phyloP scores from a whole-genome alignment of 2,888 invertebrate species.

The Agonopterix heracliana region DNA sequence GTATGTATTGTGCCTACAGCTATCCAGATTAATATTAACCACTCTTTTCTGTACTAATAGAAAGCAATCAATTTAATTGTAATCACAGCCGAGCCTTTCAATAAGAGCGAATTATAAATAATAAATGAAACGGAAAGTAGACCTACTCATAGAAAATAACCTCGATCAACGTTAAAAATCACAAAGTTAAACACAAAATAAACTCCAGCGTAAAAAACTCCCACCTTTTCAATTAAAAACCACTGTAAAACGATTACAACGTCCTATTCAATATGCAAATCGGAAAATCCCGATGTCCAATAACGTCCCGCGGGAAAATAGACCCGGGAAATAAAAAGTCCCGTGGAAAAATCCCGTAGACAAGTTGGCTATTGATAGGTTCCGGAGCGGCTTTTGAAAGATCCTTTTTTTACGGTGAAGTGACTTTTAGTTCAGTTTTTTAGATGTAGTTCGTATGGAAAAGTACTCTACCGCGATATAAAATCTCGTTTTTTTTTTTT shows the following conservation, averaged over 20 bases:
- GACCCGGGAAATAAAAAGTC: conserved; percentile 16
- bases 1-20: too few relatives aligned
- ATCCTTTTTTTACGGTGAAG: conserved; percentile 41
- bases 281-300: conserved; percentile 43
- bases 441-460: background rate
- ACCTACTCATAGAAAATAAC: too few relatives aligned
- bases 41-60: too few relatives aligned
- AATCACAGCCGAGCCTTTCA: too few relatives aligned
- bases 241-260: conserved; percentile 30
- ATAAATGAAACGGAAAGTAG: too few relatives aligned
- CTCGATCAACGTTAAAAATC: background rate
- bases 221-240: conserved; percentile 42
- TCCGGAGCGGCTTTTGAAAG: conserved; percentile 35
- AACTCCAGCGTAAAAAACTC: background rate
- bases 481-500: too few relatives aligned
- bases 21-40: too few relatives aligned
- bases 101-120: too few relatives aligned
- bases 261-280: conserved; percentile 64
- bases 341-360: conserved; percentile 18
- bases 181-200: background rate
- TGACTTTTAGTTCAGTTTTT: conserved; percentile 28
- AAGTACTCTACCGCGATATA: too few relatives aligned
- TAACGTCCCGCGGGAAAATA: conserved; percentile 12
- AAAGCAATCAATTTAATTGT: too few relatives aligned
- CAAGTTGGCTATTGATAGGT: conserved; percentile 65